phyloP scores from a whole-genome alignment of 2,888 invertebrate genomes.

The Lasioglossum lativentre region DNA sequence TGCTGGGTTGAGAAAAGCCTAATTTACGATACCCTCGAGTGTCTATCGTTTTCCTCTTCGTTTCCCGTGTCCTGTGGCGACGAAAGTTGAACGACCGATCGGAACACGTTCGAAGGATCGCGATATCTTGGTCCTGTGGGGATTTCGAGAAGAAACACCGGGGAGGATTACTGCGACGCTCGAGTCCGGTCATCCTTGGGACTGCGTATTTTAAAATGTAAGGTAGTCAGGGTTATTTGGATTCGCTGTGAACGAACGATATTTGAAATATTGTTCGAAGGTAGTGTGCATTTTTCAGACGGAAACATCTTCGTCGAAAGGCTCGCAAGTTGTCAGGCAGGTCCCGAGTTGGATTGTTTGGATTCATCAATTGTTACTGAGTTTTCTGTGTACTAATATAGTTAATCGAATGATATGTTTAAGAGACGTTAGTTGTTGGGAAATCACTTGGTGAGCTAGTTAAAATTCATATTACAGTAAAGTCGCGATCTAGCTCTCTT shows the following conservation, averaged over 20 bases:
- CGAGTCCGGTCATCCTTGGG: conserved; percentile 3
- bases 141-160: conserved; percentile 1
- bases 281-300: too few relatives aligned
- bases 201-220: background rate
- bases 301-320: too few relatives aligned
- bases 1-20: background rate
- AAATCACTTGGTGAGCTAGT: background rate
- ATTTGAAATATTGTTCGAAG: background rate
- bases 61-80: background rate
- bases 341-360: background rate
- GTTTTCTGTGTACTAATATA: background rate
- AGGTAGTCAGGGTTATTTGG: background rate
- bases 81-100: conserved; percentile 9
- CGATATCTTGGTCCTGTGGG: background rate
- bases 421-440: background rate
- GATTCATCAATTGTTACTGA: background rate
- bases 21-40: conserved; percentile 1
- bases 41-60: background rate
- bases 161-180: conserved; percentile 3
- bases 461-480: background rate
- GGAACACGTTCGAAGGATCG: conserved; percentile 6
- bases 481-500: too few relatives aligned
- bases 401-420: too few relatives aligned
- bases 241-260: background rate
- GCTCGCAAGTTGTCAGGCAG: too few relatives aligned